A percentile compares a stretch with the other conserved stretches of the same genome.
phyloP scores from a whole-genome alignment of 2,888 invertebrate species.

The Pyralis farinalis region DNA sequence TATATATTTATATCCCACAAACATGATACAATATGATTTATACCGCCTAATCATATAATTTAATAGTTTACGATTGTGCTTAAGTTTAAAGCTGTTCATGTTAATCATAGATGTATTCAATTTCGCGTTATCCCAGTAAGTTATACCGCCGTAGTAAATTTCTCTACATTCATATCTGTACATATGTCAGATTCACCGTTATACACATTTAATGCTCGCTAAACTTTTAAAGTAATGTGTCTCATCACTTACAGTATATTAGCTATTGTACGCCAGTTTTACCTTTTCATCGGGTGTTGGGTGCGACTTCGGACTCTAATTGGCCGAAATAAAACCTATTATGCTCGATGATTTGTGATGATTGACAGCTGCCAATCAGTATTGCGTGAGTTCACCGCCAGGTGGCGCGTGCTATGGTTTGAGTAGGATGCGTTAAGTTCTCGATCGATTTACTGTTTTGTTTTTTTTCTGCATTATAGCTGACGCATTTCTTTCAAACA shows the following conservation, averaged over 20 bases:
- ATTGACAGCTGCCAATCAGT: constrained; percentile 75
- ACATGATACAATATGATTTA: no score
- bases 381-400: constrained; percentile 51
- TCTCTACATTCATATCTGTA: no score
- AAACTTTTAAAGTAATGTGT: constrained; percentile 9
- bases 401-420: constrained; percentile 51
- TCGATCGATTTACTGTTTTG: constrained; percentile 3
- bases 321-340: constrained; percentile 64
- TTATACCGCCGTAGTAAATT: no score
- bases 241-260: constrained; percentile 23
- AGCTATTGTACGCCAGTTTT: constrained; percentile 32
- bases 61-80: no score
- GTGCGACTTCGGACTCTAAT: constrained; percentile 51
- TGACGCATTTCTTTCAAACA: no score
- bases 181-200: no score
- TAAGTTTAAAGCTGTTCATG: no score
- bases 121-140: no score
- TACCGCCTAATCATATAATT: no score
- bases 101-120: no score
- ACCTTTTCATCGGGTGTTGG: constrained; percentile 47
- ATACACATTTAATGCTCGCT: background rate
- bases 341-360: constrained; percentile 56
- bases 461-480: background rate
- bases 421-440: constrained; percentile 10
- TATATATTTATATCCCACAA: no score